Percentiles rank a stretch among this genome's conserved stretches.
phyloP scores from a whole-genome alignment of 2,888 invertebrate species.

The Drosophila multiciliata region DNA sequence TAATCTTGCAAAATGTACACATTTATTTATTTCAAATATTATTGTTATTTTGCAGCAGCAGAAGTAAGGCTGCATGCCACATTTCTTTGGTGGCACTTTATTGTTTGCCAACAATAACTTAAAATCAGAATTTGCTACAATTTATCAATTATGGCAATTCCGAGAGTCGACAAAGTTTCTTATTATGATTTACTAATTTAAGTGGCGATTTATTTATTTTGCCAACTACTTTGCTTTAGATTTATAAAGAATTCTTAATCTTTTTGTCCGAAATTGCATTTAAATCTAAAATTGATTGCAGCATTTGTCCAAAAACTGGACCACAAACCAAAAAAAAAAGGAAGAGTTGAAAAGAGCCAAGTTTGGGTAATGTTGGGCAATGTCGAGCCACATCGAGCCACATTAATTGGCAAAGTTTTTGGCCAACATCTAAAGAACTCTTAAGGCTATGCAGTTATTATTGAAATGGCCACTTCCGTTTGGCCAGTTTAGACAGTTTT shows the following conservation, averaged over 20 bases:
- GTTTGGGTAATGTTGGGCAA: not conserved
- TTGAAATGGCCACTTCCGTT: slow-evolving; percentile 37
- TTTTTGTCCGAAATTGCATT: no score
- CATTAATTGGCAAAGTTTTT: slow-evolving; percentile 66
- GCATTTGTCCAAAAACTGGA: not conserved
- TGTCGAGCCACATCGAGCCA: slow-evolving; percentile 4
- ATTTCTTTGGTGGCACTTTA: slow-evolving; percentile 1
- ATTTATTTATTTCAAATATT: slow-evolving; percentile 1
- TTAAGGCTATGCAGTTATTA: slow-evolving; percentile 54
- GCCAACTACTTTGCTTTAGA: not conserved
- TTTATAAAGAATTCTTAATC: not conserved
- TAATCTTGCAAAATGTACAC: not conserved
- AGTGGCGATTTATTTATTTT: no score
- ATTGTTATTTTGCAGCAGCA: not conserved
- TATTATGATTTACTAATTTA: not conserved
- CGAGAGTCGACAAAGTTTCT: not conserved
- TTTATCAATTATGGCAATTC: not conserved
- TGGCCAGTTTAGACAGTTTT: not conserved
- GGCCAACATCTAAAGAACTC: slow-evolving; percentile 35
- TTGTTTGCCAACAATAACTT: not conserved
- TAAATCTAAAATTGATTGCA: not conserved
- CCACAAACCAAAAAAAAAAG: not conserved
- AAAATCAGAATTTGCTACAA: not conserved
- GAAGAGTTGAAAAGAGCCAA: not conserved
- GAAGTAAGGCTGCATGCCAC: not conserved